These are phyloP conservation scores for Podabrus alpinus DNA, from an alignment of 2,888 invertebrate genomes.

Conservation along the genomic window DNA sequence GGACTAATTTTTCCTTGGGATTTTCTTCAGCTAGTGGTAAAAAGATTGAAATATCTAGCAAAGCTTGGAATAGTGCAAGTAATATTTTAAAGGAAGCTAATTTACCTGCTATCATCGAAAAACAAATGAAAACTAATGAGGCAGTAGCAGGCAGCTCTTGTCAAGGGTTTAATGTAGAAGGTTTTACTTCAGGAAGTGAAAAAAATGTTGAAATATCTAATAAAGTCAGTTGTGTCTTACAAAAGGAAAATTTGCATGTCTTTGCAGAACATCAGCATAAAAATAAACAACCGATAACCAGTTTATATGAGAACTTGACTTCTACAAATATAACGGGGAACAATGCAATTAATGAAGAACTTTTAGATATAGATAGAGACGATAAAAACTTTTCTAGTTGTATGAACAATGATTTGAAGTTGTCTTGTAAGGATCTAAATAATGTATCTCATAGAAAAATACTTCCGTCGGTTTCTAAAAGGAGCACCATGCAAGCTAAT, in stretches of 20 bases:
- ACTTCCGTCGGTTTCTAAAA: neutral
- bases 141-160: neutral
- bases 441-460: neutral
- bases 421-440: neutral
- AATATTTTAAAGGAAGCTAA: neutral
- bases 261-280: neutral
- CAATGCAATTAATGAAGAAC: neutral
- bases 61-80: neutral
- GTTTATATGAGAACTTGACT: too few relatives aligned
- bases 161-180: constrained; percentile 16
- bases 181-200: constrained; percentile 51
- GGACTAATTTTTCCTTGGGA: neutral
- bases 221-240: constrained; percentile 40
- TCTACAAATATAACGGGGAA: too few relatives aligned
- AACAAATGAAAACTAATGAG: neutral
- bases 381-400: neutral
- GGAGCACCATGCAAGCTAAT: neutral
- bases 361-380: too few relatives aligned
- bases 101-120: neutral
- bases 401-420: neutral
- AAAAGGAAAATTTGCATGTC: constrained; percentile 20
- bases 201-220: constrained; percentile 46
- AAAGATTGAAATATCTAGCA: neutral
- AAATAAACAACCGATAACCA: neutral
- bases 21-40: neutral